Evolutionary conservation across 2,888 invertebrate species (phyloP).

Genomic region (Netelia inedita): DNA sequence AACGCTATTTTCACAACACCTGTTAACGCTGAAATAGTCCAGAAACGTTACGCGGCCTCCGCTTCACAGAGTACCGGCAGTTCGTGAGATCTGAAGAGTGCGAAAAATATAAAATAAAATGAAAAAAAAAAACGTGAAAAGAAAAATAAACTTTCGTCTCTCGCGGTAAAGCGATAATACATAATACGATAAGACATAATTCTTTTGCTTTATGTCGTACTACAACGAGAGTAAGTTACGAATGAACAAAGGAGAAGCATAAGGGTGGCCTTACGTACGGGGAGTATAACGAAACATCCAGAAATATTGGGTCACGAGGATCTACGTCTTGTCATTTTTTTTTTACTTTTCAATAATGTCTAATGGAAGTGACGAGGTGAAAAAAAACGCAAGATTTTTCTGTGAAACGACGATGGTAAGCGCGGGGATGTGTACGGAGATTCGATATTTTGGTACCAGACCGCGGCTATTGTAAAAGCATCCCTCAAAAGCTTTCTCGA

Average conservation of each 20-base stretch:
- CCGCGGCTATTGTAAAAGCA: slow-evolving; percentile 7
- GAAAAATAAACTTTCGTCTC: background rate
- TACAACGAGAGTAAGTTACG: background rate
- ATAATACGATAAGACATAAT: too few species aligned
- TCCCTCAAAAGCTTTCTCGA: slow-evolving; percentile 8
- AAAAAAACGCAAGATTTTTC: background rate
- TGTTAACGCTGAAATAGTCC: slow-evolving; percentile 52
- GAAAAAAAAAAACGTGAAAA: background rate
- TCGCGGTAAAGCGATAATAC: background rate
- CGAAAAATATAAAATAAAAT: background rate
- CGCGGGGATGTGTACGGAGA: background rate
- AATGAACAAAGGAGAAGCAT: background rate
- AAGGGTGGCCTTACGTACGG: too few species aligned
- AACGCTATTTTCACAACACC: slow-evolving; percentile 48
- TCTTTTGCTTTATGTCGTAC: background rate
- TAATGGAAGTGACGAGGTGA: slow-evolving; percentile 24
- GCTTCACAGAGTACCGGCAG: background rate
- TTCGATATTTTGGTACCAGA: background rate
- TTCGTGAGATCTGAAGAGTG: background rate
- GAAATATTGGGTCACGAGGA: background rate
- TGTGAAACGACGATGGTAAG: background rate
- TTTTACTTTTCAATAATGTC: slow-evolving; percentile 1
- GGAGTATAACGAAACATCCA: background rate
- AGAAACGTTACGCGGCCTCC: slow-evolving; percentile 10
- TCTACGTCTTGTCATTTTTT: slow-evolving; percentile 22